Base-by-base conservation (phyloP, 2,797 vertebrate genomes). In the Strix occidentalis region DNA sequence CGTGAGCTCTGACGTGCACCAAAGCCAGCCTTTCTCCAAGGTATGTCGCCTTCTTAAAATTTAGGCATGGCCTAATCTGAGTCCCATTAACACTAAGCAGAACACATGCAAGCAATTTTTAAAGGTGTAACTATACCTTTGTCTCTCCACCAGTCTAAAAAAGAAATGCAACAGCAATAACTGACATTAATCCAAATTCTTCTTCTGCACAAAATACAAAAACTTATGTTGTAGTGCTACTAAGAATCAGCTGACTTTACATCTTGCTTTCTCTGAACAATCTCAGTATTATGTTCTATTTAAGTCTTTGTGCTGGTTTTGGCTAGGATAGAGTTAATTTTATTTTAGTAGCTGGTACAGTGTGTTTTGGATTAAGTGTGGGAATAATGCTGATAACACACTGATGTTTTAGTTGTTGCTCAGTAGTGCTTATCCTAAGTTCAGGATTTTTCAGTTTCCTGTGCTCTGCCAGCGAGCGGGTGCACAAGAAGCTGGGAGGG, bases 211-310 rank as follows among this genome's bases (percentile, higher is more conserved):
- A 77, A 92, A 89, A 77, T 61, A 86, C 5, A 93, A 80, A 87
- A 37, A 64, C 33, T 71, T 85, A 74, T 39, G 11, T 53, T 64
- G 37, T 35, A 25, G 4, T 77, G 41, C 43, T 89, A 13, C 50
- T 60, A 66, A 72, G 72, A 89, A 94, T 83, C 93, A 94, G 81
- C 74, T 91, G 81, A 81, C 48, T 56, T 80, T n/a, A 64, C 23
- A 53, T 96, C 69, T 85, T 66, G n/a, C 41, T 85, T 33, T 89
- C 81, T 92, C 79, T 80, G 60, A 90, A 91, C 41, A 86, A 81
- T 63, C 57, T 84, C 83, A 48, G 33, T 65, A 87, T 88, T 88
- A 84, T 94, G 89, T 94, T 95, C 53, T 70, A 76, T 61, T 90
- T 66, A 89, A 64, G 48, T 53, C 5, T 46, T 46, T 46, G 20